Conservation (phyloP, 1,140 invertebrate species). For the Drosophila oshimai region DNA sequence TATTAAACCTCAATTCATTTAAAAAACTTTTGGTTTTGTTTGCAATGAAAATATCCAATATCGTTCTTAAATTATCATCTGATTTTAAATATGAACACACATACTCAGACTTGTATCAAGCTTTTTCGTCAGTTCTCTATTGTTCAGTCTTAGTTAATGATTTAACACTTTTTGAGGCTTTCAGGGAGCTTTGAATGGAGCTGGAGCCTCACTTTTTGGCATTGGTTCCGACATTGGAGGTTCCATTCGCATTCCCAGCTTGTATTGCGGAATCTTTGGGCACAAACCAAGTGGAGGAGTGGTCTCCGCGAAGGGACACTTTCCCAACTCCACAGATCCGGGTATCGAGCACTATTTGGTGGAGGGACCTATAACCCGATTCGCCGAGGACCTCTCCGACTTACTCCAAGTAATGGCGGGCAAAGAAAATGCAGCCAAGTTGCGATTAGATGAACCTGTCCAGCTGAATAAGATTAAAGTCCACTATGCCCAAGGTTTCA, state of each 20-base stretch:
- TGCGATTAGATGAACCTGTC: slow-evolving; percentile 83
- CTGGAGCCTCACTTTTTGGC: slow-evolving; percentile 63
- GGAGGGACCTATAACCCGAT: slow-evolving; percentile 91
- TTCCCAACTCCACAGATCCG: slow-evolving; percentile 83
- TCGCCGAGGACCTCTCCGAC: slow-evolving; percentile 89
- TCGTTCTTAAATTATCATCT: too few relatives aligned
- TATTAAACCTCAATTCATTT: too few relatives aligned
- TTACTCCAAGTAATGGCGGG: slow-evolving; percentile 86
- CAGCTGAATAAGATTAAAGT: slow-evolving; percentile 86
- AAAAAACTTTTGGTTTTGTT: too few relatives aligned
- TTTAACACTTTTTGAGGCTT: too few relatives aligned
- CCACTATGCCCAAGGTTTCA: slow-evolving; percentile 54
- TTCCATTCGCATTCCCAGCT: slow-evolving; percentile 92
- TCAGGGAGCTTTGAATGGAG: slow-evolving; percentile 87
- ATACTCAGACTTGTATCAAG: too few relatives aligned
- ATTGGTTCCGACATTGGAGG: slow-evolving; percentile 94
- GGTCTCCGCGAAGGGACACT: slow-evolving; percentile 85
- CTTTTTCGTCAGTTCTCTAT: too few relatives aligned
- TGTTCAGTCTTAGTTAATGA: too few relatives aligned
- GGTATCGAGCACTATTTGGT: slow-evolving; percentile 84
- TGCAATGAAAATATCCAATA: too few relatives aligned
- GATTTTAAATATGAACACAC: too few relatives aligned
- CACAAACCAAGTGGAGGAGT: slow-evolving; percentile 90
- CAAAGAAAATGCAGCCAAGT: slow-evolving; percentile 58
- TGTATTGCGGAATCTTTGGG: slow-evolving; percentile 94